Evolutionary conservation across 2,888 invertebrate genomes (phyloP).

Genomic region (Herminia tarsipennalis): DNA sequence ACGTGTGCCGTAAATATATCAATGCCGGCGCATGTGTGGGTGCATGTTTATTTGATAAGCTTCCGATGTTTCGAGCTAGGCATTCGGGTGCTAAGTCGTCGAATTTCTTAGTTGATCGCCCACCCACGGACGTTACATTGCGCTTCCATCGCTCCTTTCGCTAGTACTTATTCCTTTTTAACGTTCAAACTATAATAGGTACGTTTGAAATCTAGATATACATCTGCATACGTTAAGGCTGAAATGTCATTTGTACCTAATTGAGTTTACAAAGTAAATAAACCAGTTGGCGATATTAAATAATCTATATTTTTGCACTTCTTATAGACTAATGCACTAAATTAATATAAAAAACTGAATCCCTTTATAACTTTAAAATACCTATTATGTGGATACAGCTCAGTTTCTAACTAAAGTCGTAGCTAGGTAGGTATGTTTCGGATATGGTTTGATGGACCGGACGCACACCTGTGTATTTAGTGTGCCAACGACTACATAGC

Average conservation of each 20-base stretch:
- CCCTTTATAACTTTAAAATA: too few relatives aligned
- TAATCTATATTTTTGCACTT: too few relatives aligned
- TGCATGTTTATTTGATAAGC: constrained; percentile 82
- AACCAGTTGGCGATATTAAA: too few relatives aligned
- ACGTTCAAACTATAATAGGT: too few relatives aligned
- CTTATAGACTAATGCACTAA: too few relatives aligned
- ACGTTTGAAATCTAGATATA: too few relatives aligned
- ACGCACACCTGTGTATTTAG: constrained; percentile 78
- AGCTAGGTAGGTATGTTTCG: constrained; percentile 53
- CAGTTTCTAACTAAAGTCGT: constrained; percentile 20
- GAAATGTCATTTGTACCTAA: too few relatives aligned
- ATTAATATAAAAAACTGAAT: too few relatives aligned
- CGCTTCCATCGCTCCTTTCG: constrained; percentile 10
- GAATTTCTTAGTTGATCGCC: constrained; percentile 67
- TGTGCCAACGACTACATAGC: constrained; percentile 51
- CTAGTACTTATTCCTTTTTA: neutral
- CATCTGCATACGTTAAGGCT: too few relatives aligned
- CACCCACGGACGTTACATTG: constrained; percentile 60
- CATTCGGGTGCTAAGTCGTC: constrained; percentile 76
- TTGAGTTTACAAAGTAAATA: too few relatives aligned
- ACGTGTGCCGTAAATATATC: constrained; percentile 75
- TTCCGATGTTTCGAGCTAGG: constrained; percentile 77
- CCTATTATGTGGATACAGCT: constrained; percentile 23
- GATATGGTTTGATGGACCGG: constrained; percentile 72
- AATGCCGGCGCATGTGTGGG: constrained; percentile 69